Conservation (phyloP, 2,113 vertebrate species). For the Pampusana beccarii region DNA sequence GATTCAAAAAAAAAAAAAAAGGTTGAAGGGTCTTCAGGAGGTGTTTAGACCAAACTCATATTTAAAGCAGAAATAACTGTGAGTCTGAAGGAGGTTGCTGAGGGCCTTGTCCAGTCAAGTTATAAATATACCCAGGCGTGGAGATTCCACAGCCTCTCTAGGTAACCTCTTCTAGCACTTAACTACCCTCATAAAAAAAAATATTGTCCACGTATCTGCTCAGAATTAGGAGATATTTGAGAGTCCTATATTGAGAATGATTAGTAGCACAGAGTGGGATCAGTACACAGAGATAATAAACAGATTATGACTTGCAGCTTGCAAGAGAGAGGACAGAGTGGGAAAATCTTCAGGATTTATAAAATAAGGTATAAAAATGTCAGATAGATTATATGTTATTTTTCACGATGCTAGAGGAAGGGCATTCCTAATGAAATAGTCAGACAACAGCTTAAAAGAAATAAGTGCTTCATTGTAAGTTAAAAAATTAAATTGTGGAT, state of each 20-base stretch:
- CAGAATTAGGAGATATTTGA: neutral
- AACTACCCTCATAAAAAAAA: neutral
- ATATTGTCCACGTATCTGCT: neutral
- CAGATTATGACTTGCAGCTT: neutral
- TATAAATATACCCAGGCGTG: neutral
- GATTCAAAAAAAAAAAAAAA: neutral
- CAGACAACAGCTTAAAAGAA: neutral
- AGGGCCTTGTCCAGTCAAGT: neutral
- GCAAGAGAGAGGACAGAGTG: neutral
- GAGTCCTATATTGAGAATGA: neutral
- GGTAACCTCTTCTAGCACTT: neutral
- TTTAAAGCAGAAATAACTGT: neutral
- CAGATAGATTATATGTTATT: neutral
- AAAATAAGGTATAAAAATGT: slow-evolving; percentile 5
- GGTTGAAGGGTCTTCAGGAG: neutral
- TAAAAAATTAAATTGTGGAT: neutral
- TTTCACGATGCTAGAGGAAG: neutral
- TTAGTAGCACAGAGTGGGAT: neutral
- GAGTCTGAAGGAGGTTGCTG: neutral
- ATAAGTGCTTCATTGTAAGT: neutral
- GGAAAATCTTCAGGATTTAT: neutral
- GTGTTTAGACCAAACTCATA: neutral
- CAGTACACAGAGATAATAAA: neutral
- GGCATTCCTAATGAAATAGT: neutral
- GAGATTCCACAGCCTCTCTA: neutral